Conservation (phyloP, 2,888 invertebrate species). For the Cybosia mesomella region DNA sequence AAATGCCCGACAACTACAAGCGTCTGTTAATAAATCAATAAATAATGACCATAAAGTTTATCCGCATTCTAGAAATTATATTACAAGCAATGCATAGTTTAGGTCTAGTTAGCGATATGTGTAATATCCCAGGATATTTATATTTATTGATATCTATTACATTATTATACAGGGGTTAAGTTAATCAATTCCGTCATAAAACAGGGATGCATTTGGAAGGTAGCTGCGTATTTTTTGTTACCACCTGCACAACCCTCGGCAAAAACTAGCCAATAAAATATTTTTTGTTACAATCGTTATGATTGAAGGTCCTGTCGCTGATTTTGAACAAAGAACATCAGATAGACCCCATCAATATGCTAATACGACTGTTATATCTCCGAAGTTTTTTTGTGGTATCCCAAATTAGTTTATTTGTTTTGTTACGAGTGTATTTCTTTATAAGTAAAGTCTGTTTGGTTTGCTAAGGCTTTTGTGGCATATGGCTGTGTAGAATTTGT, state of each 20-base stretch:
- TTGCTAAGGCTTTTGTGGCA: conserved; percentile 71
- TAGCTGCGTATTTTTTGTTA: conserved; percentile 63
- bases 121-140: not conserved
- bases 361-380: conserved; percentile 75
- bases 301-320: conserved; percentile 85
- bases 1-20: too few relatives aligned
- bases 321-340: conserved; percentile 83
- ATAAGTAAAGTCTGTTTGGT: conserved; percentile 77
- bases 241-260: conserved; percentile 74
- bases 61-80: not conserved
- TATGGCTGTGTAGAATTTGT: conserved; percentile 58
- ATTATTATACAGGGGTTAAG: conserved; percentile 31
- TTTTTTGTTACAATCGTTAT: conserved; percentile 76
- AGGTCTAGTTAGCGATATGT: too few relatives aligned
- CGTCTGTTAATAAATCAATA: too few relatives aligned
- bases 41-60: too few relatives aligned
- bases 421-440: conserved; percentile 79
- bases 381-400: conserved; percentile 76
- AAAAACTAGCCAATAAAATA: conserved; percentile 76
- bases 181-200: conserved; percentile 45
- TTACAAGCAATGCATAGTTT: too few relatives aligned
- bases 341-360: conserved; percentile 85
- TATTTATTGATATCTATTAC: not conserved
- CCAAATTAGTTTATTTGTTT: conserved; percentile 85
- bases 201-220: conserved; percentile 41